phyloP scores from a whole-genome alignment of 53 echinoderm and acorn worm genomes.

The Zoroaster sp. region DNA sequence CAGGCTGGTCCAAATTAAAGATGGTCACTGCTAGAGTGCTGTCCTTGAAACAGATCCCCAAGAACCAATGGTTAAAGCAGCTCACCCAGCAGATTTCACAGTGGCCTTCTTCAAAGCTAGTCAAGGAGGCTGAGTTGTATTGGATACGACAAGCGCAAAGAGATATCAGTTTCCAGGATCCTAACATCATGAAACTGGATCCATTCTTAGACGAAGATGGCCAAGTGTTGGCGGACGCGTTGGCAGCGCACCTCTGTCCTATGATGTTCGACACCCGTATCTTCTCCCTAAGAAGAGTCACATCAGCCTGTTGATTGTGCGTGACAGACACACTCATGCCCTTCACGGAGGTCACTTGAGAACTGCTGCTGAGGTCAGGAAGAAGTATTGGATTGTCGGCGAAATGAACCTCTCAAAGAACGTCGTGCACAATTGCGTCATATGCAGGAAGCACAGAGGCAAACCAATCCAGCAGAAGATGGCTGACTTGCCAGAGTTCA shows the following conservation, averaged over 20 bases:
- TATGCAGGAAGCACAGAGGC: constrained; percentile 58
- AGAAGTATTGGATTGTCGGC: constrained; percentile 67
- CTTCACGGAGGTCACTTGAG: constrained; percentile 72
- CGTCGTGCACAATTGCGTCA: constrained; percentile 60
- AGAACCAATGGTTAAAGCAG: no score
- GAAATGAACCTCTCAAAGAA: constrained; percentile 57
- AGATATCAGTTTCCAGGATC: no score
- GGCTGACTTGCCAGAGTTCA: constrained; percentile 77
- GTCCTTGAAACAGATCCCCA: no score
- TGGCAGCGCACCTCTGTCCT: no score
- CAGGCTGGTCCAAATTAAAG: constrained; percentile 70
- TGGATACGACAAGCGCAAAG: no score
- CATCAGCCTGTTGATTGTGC: constrained; percentile 67
- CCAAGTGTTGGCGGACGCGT: constrained; percentile 67
- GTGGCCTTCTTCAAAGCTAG: no score
- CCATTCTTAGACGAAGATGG: no score
- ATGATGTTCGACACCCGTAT: constrained; percentile 78
- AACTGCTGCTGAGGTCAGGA: constrained; percentile 67
- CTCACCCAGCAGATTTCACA: no score
- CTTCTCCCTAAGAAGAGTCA: constrained; percentile 72
- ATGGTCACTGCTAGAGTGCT: constrained; percentile 61
- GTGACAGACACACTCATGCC: constrained; percentile 64
- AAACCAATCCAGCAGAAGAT: constrained; percentile 71
- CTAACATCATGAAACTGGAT: no score
- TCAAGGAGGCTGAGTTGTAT: no score